Evolutionary conservation across 2,888 invertebrate genomes (phyloP).

Genomic region (Coenonympha glycerion): DNA sequence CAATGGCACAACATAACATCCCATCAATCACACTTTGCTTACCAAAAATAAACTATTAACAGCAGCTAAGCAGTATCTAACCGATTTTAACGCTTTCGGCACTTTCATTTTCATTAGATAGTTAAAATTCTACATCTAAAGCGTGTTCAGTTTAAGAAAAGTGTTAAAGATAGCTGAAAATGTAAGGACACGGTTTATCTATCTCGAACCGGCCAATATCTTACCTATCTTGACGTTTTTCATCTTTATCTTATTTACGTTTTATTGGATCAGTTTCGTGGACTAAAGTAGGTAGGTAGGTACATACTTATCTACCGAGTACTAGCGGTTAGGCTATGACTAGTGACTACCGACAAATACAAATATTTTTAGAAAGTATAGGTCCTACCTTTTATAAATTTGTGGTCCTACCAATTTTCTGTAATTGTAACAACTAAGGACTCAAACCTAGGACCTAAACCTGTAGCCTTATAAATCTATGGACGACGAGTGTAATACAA

Average conservation of each 20-base stretch:
- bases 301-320: too few relatives aligned
- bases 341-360: too few relatives aligned
- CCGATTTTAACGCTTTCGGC: slow-evolving; percentile 62
- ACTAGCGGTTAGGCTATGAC: too few relatives aligned
- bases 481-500: too few relatives aligned
- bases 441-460: too few relatives aligned
- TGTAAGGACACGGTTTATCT: slow-evolving; percentile 53
- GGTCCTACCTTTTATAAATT: too few relatives aligned
- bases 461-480: too few relatives aligned
- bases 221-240: slow-evolving; percentile 56
- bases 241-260: slow-evolving; percentile 39
- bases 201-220: slow-evolving; percentile 50
- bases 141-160: slow-evolving; percentile 20
- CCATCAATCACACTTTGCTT: slow-evolving; percentile 43
- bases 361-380: too few relatives aligned
- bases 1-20: not conserved
- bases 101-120: slow-evolving; percentile 66
- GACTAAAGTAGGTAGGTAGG: too few relatives aligned
- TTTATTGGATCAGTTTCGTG: slow-evolving; percentile 24
- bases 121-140: slow-evolving; percentile 31
- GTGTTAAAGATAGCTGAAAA: slow-evolving; percentile 34
- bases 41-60: slow-evolving; percentile 86
- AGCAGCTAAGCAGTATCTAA: slow-evolving; percentile 82
- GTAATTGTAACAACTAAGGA: too few relatives aligned
- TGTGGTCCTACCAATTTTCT: too few relatives aligned